Conservation (phyloP, 2,888 invertebrate species). For the Proisotoma minuta region DNA sequence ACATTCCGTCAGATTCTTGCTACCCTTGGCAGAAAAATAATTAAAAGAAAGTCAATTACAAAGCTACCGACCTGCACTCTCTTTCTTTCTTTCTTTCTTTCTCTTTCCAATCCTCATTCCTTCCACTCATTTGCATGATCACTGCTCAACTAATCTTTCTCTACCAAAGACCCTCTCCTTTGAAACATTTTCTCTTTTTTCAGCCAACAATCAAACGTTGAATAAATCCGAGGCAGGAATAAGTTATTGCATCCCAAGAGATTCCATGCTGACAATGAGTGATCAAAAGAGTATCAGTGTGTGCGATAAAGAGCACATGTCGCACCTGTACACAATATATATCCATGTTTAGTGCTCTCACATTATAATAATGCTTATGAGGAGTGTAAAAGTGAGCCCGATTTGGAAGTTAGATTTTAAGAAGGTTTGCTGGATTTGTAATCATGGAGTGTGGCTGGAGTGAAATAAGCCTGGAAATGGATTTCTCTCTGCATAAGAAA, state of each 20-base stretch:
- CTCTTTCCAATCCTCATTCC: constrained; percentile 35
- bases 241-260: no score
- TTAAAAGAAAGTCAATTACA: constrained; percentile 49
- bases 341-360: no score
- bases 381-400: background rate
- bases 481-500: constrained; percentile 3
- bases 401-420: background rate
- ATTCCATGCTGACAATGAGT: no score
- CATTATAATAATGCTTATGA: background rate
- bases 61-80: constrained; percentile 39
- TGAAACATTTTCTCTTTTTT: constrained; percentile 12
- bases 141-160: constrained; percentile 20
- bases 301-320: constrained; percentile 35
- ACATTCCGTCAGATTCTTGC: constrained; percentile 32
- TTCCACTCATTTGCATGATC: constrained; percentile 48
- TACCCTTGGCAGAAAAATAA: constrained; percentile 44
- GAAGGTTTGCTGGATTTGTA: constrained; percentile 29
- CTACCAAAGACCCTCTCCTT: background rate
- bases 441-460: constrained; percentile 13
- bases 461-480: background rate
- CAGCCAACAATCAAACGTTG: no score
- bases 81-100: no score
- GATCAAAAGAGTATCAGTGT: constrained; percentile 18
- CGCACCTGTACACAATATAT: constrained; percentile 5
- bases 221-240: no score